Evolutionary conservation across 2,888 invertebrate genomes (phyloP).

Genomic region (Pammene fasciana): DNA sequence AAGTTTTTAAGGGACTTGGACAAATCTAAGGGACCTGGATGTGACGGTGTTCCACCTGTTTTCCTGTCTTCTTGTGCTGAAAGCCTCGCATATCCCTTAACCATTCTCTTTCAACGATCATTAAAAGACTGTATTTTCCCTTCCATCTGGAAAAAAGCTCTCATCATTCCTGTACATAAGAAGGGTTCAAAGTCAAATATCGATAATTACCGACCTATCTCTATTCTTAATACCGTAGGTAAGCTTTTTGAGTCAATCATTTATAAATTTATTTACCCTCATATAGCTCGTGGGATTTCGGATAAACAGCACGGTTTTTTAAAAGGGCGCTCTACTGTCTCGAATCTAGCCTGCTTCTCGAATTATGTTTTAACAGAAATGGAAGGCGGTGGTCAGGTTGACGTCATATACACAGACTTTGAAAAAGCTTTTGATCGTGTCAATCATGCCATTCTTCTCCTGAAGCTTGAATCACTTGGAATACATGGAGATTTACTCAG

Average conservation of each 20-base stretch:
- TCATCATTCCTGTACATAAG: background rate
- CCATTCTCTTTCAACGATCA: too few species aligned
- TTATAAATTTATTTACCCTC: background rate
- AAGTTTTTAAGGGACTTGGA: too few species aligned
- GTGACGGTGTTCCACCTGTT: too few species aligned
- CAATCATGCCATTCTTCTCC: background rate
- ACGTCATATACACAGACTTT: slow-evolving; percentile 1
- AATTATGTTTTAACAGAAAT: background rate
- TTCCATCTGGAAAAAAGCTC: too few species aligned
- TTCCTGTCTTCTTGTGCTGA: too few species aligned
- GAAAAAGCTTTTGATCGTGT: too few species aligned
- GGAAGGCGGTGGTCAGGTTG: slow-evolving; percentile 8
- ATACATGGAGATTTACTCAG: background rate
- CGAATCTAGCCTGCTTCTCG: too few species aligned
- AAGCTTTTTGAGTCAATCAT: background rate
- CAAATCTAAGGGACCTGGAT: too few species aligned
- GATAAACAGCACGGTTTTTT: background rate
- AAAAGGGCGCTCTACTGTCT: too few species aligned
- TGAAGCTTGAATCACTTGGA: background rate
- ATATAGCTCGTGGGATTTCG: background rate
- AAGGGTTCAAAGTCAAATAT: background rate
- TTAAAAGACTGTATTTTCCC: too few species aligned
- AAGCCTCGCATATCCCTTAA: too few species aligned
- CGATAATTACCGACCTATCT: too few species aligned
- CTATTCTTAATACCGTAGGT: background rate